These are phyloP conservation scores for Lonchura striata DNA, from an alignment of 2,113 vertebrate genomes.

Conservation along the genomic window DNA sequence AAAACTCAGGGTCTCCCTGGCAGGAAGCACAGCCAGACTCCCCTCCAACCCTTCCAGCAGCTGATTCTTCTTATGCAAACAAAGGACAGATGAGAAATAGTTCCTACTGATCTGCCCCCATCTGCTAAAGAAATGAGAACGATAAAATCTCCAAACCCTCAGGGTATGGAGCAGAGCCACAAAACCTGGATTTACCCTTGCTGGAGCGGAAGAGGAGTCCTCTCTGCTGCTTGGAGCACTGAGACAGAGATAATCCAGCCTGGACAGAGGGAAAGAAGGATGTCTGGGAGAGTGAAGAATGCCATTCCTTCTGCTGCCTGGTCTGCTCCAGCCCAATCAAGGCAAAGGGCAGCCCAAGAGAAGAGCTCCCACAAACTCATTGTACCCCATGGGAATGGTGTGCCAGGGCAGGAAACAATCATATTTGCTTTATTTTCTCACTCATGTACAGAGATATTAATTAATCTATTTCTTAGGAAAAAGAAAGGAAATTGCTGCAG, in stretches of 20 bases:
- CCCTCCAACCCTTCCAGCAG: neutral
- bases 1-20: neutral
- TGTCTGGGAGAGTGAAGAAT: neutral
- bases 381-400: neutral
- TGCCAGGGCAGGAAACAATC: neutral
- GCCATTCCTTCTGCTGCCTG: neutral
- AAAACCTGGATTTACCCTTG: neutral
- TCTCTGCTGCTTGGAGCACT: neutral
- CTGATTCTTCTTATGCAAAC: neutral
- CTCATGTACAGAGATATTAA: neutral
- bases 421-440: neutral
- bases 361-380: neutral
- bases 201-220: neutral
- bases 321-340: neutral
- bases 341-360: neutral
- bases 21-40: neutral
- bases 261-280: too few relatives aligned
- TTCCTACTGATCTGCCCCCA: neutral
- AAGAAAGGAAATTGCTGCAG: slow-evolving; percentile 25
- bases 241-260: neutral
- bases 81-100: neutral
- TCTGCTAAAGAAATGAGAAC: neutral
- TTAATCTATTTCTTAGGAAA: neutral
- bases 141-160: neutral
- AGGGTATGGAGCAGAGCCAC: neutral